A percentile compares a stretch with the other conserved stretches of the same genome.
Evolutionary conservation across 2,113 vertebrate genomes (phyloP).

Genomic region (Brachyhypopomus occidentalis): DNA sequence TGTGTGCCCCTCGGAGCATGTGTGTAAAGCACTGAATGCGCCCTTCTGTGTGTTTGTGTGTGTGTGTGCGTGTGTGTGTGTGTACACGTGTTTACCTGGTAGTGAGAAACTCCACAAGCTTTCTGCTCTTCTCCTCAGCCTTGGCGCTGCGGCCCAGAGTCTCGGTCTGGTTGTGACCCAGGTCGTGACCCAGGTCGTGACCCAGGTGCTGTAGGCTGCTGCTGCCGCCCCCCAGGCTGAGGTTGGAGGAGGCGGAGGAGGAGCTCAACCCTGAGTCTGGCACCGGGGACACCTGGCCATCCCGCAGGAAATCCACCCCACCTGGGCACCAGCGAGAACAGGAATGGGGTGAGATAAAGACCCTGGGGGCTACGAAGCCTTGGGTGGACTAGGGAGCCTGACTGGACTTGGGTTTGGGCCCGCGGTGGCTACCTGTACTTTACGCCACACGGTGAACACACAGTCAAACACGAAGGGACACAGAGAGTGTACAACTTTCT

Average conservation of each 20-base stretch:
- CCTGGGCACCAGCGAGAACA: constrained; percentile 67
- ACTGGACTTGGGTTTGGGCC: too few species aligned
- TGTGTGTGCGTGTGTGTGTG: too few species aligned
- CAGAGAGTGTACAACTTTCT: too few species aligned
- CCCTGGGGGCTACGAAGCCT: not conserved
- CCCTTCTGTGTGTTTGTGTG: too few species aligned
- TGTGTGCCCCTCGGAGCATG: not conserved
- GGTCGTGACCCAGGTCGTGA: constrained; percentile 75
- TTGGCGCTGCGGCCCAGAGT: constrained; percentile 76
- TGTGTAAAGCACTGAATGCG: too few species aligned
- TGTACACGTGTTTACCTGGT: constrained; percentile 79
- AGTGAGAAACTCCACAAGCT: constrained; percentile 96
- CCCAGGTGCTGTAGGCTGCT: constrained; percentile 86
- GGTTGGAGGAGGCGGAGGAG: constrained; percentile 93
- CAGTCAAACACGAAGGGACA: too few species aligned
- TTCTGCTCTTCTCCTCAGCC: constrained; percentile 90
- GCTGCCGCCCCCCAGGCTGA: constrained; percentile 92
- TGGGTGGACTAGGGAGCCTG: too few species aligned
- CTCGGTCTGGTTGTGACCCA: constrained; percentile 86
- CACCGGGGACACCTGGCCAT: constrained; percentile 88
- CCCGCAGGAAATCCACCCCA: constrained; percentile 91
- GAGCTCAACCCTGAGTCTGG: constrained; percentile 94
- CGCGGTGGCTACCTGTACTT: too few species aligned
- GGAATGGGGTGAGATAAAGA: not conserved
- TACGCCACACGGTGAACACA: too few species aligned